These are phyloP conservation scores for Lepidotrigona ventralis DNA, from an alignment of 1,140 invertebrate genomes.

Conservation along the genomic window DNA sequence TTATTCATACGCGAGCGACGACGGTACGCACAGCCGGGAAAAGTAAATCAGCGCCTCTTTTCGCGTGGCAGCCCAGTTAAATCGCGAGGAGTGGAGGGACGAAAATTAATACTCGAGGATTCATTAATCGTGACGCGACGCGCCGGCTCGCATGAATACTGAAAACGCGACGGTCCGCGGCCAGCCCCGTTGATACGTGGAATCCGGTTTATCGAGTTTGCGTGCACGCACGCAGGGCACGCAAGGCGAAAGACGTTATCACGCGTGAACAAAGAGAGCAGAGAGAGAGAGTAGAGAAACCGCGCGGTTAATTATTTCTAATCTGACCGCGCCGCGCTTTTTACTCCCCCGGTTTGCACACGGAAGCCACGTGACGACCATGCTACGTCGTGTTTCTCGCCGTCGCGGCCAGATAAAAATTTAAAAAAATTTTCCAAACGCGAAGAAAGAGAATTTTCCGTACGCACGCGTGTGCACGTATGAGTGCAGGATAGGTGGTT, in stretches of 20 bases:
- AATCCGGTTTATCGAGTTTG: slow-evolving; percentile 62
- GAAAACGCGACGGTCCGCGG: slow-evolving; percentile 37
- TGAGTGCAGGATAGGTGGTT: neutral
- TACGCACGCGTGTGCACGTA: neutral
- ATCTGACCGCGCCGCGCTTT: slow-evolving; percentile 45
- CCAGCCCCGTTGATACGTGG: slow-evolving; percentile 55
- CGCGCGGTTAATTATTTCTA: slow-evolving; percentile 57
- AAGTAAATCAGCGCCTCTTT: slow-evolving; percentile 1
- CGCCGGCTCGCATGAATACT: slow-evolving; percentile 47
- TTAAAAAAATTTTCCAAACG: neutral
- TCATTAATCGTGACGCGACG: slow-evolving; percentile 47
- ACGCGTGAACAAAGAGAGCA: slow-evolving; percentile 56
- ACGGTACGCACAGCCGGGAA: neutral
- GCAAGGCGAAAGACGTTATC: slow-evolving; percentile 54
- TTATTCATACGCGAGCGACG: neutral
- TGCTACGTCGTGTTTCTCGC: slow-evolving; percentile 36
- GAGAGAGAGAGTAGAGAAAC: neutral
- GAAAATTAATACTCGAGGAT: slow-evolving; percentile 37
- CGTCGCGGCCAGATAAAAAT: slow-evolving; percentile 13
- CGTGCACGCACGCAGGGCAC: slow-evolving; percentile 6
- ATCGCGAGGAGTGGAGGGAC: slow-evolving; percentile 5
- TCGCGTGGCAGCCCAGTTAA: slow-evolving; percentile 9
- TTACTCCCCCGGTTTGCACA: slow-evolving; percentile 27
- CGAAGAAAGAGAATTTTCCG: neutral
- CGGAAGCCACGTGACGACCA: slow-evolving; percentile 34